phyloP scores from a whole-genome alignment of 2,113 vertebrate genomes.

The Xerus inauris region DNA sequence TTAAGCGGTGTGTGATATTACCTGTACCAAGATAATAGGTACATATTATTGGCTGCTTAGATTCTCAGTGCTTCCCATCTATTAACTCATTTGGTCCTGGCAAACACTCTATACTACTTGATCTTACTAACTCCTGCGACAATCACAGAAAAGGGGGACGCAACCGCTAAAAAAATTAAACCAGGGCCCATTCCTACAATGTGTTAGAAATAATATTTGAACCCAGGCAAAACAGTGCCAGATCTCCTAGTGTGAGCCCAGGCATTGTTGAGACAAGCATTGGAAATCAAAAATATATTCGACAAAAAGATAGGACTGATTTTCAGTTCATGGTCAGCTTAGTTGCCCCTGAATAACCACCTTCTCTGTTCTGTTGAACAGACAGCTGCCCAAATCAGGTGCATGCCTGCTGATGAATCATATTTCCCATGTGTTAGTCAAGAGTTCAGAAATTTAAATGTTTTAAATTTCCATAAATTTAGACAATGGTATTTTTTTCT shows the following conservation, averaged over 20 bases:
- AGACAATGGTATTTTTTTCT: background rate
- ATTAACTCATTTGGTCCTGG: conserved; percentile 41
- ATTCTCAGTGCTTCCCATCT: background rate
- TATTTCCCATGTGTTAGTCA: background rate
- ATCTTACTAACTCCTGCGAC: background rate
- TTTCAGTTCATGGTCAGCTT: background rate
- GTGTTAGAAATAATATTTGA: background rate
- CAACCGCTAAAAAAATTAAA: conserved; percentile 5
- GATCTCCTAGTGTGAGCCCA: background rate
- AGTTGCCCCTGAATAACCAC: background rate
- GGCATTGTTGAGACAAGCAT: background rate
- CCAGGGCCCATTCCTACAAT: background rate
- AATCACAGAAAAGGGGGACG: background rate
- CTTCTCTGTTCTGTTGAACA: conserved; percentile 26
- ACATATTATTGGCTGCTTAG: conserved; percentile 55
- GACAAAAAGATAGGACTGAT: background rate
- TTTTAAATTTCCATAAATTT: background rate
- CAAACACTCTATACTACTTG: background rate
- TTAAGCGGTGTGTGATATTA: conserved; percentile 63
- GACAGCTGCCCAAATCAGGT: background rate
- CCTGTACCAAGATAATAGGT: conserved; percentile 58
- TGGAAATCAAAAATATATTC: background rate
- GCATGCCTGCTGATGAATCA: background rate
- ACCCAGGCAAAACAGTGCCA: background rate
- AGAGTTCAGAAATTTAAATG: too few species aligned